A percentile compares a stretch with the other conserved stretches of the same genome.
phyloP scores from a whole-genome alignment of 2,113 vertebrate genomes.

The Indri indri region DNA sequence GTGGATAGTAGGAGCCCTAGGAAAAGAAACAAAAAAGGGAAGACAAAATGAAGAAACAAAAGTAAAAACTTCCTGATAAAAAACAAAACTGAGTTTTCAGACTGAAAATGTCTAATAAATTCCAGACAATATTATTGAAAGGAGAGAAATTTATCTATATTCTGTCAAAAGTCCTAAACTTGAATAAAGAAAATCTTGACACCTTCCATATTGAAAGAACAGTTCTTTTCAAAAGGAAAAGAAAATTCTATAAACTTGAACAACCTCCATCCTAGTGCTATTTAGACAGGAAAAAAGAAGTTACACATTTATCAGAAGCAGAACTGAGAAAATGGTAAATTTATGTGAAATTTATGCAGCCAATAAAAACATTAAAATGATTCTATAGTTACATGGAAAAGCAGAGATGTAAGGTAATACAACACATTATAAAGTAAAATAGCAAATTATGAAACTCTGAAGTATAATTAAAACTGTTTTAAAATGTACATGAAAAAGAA shows the following conservation, averaged over 20 bases:
- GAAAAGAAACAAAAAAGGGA: neutral
- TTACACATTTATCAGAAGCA: neutral
- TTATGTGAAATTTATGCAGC: neutral
- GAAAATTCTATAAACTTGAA: neutral
- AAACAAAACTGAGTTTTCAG: neutral
- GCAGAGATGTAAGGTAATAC: neutral
- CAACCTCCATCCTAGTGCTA: neutral
- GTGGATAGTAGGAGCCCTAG: neutral
- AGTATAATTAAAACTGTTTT: neutral
- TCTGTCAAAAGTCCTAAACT: neutral
- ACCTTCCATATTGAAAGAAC: neutral
- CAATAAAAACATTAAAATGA: slow-evolving; percentile 9
- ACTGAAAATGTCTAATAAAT: neutral
- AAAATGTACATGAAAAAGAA: neutral
- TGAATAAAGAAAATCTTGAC: neutral
- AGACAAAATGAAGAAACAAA: neutral
- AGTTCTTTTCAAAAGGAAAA: neutral
- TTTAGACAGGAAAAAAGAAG: neutral
- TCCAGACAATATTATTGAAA: neutral
- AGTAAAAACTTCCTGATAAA: neutral
- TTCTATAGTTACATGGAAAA: neutral
- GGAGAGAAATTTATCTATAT: neutral
- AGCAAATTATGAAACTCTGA: neutral
- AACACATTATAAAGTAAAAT: slow-evolving; percentile 31
- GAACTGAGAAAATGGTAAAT: neutral